Evolutionary conservation across 2,888 invertebrate species (phyloP).

Genomic region (Caenorhabditis sp.): DNA sequence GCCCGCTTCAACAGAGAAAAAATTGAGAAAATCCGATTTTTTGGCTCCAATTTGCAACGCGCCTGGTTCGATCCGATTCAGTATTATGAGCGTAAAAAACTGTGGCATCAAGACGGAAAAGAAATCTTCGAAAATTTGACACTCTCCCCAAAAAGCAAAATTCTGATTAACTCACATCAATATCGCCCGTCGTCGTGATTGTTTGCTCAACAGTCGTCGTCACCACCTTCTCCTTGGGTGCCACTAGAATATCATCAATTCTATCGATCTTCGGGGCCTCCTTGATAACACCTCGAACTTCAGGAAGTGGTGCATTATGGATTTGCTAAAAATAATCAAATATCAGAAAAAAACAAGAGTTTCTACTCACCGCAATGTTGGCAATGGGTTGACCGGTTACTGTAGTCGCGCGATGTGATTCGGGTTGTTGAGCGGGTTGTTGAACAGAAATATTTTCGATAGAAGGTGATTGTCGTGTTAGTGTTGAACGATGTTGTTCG

Average conservation of each 20-base stretch:
- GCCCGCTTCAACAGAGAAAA: too few relatives aligned
- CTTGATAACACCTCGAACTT: constrained; percentile 19
- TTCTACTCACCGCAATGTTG: constrained; percentile 46
- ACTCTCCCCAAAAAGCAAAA: too few relatives aligned
- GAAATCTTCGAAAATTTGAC: too few relatives aligned
- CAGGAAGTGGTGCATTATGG: constrained; percentile 38
- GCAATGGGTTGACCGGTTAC: constrained; percentile 35
- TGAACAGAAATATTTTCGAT: constrained; percentile 42
- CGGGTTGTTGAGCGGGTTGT: constrained; percentile 39
- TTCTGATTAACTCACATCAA: constrained; percentile 19
- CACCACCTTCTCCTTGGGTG: constrained; percentile 17
- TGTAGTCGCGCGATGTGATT: constrained; percentile 34
- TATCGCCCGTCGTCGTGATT: constrained; percentile 18
- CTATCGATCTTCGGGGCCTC: constrained; percentile 42
- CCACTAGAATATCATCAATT: constrained; percentile 37
- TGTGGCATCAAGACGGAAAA: too few relatives aligned
- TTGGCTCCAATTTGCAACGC: too few relatives aligned
- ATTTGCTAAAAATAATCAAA: constrained; percentile 32
- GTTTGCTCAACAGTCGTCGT: constrained; percentile 30
- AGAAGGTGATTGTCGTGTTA: constrained; percentile 45
- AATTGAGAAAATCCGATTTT: too few relatives aligned
- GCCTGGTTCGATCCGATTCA: too few relatives aligned
- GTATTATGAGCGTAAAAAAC: too few relatives aligned
- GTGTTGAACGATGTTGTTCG: constrained; percentile 36
- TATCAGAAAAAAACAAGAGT: background rate